Conservation (phyloP, 2,113 vertebrate genomes). For the Passer montanus region DNA sequence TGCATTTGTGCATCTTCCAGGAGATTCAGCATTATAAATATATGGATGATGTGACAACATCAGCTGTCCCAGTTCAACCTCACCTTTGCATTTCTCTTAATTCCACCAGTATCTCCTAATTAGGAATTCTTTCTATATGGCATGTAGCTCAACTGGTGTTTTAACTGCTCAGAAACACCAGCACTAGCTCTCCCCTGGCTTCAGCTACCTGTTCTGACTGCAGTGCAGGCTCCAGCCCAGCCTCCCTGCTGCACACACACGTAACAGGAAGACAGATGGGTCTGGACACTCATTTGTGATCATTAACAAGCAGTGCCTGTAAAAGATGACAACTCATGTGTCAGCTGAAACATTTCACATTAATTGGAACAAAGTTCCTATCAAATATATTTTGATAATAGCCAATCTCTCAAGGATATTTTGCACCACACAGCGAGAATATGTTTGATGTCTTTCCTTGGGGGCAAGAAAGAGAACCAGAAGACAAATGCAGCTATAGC, state of each 20-base stretch:
- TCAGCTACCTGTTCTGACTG: background rate
- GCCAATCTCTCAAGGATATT: background rate
- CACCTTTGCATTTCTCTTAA: background rate
- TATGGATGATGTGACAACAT: background rate
- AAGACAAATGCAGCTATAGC: background rate
- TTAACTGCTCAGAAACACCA: background rate
- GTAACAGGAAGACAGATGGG: background rate
- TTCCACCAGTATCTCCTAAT: background rate
- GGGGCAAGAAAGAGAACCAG: background rate
- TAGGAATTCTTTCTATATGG: background rate
- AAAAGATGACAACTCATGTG: background rate
- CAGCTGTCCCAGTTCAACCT: background rate
- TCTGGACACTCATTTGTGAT: background rate
- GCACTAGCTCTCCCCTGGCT: background rate
- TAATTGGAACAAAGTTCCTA: slow-evolving; percentile 36
- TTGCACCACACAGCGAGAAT: background rate
- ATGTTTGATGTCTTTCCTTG: background rate
- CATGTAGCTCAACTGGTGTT: background rate
- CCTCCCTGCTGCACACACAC: background rate
- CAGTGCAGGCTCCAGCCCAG: background rate
- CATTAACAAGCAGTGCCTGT: slow-evolving; percentile 17
- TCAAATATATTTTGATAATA: slow-evolving; percentile 23
- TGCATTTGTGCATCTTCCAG: background rate
- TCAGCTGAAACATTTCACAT: background rate
- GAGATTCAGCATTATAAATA: background rate